phyloP scores from a whole-genome alignment of 2,888 invertebrate genomes.

The Seira ritae region DNA sequence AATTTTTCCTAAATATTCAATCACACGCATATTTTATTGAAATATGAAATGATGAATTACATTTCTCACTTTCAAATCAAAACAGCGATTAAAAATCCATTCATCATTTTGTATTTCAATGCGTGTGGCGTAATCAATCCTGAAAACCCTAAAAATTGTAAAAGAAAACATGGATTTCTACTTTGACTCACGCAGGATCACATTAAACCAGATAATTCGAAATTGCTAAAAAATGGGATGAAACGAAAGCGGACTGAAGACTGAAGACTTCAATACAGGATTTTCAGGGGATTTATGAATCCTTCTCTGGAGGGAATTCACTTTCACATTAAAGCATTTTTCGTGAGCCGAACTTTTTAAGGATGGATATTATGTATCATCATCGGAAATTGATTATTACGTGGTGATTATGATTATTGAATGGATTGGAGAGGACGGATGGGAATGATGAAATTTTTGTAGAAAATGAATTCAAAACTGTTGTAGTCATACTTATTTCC shows the following conservation, averaged over 20 bases:
- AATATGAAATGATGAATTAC: not conserved
- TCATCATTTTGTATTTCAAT: slow-evolving; percentile 55
- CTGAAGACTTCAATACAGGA: no score
- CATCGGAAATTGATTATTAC: no score
- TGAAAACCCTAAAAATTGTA: slow-evolving; percentile 39
- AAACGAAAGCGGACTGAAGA: not conserved
- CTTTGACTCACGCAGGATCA: slow-evolving; percentile 29
- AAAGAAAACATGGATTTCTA: slow-evolving; percentile 57
- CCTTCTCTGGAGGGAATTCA: no score
- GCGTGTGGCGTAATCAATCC: slow-evolving; percentile 46
- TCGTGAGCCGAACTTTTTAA: no score
- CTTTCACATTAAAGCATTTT: no score
- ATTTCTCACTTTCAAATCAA: no score
- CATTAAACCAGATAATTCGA: not conserved
- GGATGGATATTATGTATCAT: not conserved
- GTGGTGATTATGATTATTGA: no score
- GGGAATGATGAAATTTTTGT: no score
- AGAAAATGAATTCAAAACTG: no score
- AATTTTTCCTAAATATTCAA: not conserved
- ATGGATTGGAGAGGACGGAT: no score
- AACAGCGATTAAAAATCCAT: slow-evolving; percentile 61
- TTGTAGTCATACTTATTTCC: no score
- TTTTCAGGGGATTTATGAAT: no score
- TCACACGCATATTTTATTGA: not conserved
- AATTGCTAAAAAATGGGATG: slow-evolving; percentile 1